phyloP scores from a whole-genome alignment of 2,888 invertebrate species.

The Tanaodytes sp. region DNA sequence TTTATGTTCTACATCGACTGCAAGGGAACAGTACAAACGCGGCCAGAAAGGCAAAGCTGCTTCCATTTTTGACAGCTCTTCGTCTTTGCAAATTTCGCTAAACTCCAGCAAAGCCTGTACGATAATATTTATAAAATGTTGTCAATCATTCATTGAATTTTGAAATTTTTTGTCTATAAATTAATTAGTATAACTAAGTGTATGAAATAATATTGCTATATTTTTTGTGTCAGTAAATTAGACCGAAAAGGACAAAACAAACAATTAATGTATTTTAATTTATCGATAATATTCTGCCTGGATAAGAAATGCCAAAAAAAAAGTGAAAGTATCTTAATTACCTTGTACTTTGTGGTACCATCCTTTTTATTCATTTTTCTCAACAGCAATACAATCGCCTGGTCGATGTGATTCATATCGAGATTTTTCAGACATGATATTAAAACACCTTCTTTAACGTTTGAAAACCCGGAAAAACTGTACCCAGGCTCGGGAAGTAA shows the following conservation, averaged over 20 bases:
- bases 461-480: slow-evolving; percentile 79
- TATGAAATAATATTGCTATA: too few relatives aligned
- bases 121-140: neutral
- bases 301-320: too few relatives aligned
- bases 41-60: slow-evolving; percentile 88
- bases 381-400: slow-evolving; percentile 84
- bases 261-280: too few relatives aligned
- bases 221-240: too few relatives aligned
- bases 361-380: slow-evolving; percentile 94
- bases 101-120: slow-evolving; percentile 87
- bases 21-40: slow-evolving; percentile 82
- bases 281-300: too few relatives aligned
- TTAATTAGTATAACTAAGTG: too few relatives aligned
- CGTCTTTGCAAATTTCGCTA: slow-evolving; percentile 78
- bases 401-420: slow-evolving; percentile 78
- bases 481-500: slow-evolving; percentile 78
- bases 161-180: too few relatives aligned
- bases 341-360: slow-evolving; percentile 90
- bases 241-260: too few relatives aligned
- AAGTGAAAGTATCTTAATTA: too few relatives aligned
- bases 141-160: too few relatives aligned
- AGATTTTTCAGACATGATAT: slow-evolving; percentile 78
- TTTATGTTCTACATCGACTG: slow-evolving; percentile 86
- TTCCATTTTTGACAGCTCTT: slow-evolving; percentile 80
- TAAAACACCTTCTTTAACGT: slow-evolving; percentile 75